Percentiles rank a stretch among this genome's conserved stretches.
These are phyloP conservation scores for Nesidiocoris tenuis DNA, from an alignment of 2,888 invertebrate species.

Conservation along the genomic window DNA sequence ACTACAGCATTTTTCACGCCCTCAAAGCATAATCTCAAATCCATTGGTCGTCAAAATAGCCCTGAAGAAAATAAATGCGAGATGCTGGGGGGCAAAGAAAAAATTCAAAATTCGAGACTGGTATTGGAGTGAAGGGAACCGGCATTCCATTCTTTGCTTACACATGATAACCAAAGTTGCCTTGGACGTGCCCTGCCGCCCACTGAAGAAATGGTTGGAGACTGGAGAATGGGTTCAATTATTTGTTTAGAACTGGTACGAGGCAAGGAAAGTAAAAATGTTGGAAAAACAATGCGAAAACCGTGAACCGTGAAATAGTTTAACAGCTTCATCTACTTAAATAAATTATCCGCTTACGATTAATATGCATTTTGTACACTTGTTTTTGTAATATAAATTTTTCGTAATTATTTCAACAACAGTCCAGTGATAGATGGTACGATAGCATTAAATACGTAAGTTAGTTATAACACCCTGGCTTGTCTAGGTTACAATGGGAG, in stretches of 20 bases:
- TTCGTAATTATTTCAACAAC: slow-evolving; percentile 15
- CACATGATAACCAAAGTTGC: no score
- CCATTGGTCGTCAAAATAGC: no score
- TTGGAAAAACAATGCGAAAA: not conserved
- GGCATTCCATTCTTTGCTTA: no score
- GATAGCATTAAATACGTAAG: slow-evolving; percentile 17
- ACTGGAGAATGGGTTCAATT: not conserved
- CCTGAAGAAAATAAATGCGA: no score
- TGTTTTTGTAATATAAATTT: not conserved
- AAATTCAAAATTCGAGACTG: no score
- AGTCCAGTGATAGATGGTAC: slow-evolving; percentile 29
- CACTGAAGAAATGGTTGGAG: not conserved
- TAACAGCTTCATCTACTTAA: not conserved
- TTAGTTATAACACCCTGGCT: slow-evolving; percentile 31
- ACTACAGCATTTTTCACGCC: no score
- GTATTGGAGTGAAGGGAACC: no score
- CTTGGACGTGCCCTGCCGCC: no score
- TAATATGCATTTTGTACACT: not conserved
- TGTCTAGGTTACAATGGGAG: slow-evolving; percentile 23
- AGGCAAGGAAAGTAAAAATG: not conserved
- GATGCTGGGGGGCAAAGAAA: no score
- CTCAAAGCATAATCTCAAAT: no score
- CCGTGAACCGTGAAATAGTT: no score
- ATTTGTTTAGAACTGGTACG: not conserved
- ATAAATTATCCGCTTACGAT: not conserved